phyloP scores from a whole-genome alignment of 2,113 vertebrate species.

The Nymphicus hollandicus region DNA sequence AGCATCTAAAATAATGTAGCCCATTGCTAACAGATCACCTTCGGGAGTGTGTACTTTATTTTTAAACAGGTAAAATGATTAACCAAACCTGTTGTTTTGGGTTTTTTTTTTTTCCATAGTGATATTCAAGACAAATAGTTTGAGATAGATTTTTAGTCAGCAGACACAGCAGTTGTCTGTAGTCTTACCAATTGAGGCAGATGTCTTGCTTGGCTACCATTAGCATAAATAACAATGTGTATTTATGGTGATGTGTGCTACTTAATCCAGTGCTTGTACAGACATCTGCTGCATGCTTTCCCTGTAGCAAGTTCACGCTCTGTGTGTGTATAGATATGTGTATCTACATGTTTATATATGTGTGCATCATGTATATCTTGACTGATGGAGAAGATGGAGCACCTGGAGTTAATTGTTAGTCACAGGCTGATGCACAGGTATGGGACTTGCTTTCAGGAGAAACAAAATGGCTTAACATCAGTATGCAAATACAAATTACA shows the following conservation, averaged over 20 bases:
- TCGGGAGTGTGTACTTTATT: neutral
- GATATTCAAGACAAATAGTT: neutral
- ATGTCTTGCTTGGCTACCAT: neutral
- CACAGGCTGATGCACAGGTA: neutral
- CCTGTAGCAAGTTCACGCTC: neutral
- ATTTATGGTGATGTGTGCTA: neutral
- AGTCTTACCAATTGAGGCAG: neutral
- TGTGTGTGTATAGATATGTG: neutral
- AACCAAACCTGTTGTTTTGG: neutral
- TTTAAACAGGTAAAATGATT: neutral
- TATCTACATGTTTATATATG: neutral
- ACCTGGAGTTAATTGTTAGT: neutral
- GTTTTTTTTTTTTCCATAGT: neutral
- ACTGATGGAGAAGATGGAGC: neutral
- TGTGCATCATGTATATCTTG: neutral
- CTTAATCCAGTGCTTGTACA: neutral
- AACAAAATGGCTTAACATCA: neutral
- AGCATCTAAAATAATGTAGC: neutral
- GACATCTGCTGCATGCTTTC: neutral
- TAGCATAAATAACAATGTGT: neutral
- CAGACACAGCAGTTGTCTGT: neutral
- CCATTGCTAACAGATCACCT: neutral
- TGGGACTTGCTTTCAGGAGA: neutral
- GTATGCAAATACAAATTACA: neutral
- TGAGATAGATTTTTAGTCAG: neutral